Evolutionary conservation across 2,113 vertebrate species (phyloP), one percentile per base, ranked within the genome.

Genomic region (Dicrurus megarhynchus): DNA sequence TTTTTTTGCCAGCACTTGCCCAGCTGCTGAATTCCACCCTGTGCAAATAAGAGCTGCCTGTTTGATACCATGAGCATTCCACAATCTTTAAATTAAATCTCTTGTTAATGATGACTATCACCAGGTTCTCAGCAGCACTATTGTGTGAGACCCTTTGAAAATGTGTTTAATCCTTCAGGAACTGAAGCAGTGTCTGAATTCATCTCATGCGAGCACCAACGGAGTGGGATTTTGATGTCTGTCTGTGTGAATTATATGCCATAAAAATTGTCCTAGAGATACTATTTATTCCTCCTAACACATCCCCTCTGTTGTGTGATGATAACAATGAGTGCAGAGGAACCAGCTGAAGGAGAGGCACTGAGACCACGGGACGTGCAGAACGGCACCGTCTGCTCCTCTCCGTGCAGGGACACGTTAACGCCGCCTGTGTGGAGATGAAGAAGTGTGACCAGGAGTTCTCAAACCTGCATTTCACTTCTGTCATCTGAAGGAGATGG

Each of bases 21-120:
- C 88, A 35, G 89, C 84, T 91, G 69, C 73, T 13, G 13, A 78
- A 60, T 82, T 56, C 73, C 35, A 65, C 33, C 68, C 50, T 7
- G 47, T 27, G 64, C 69, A 68, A 91, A 30, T 27, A 42, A 59
- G 56, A 67, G 84, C 93, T 83, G 76, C 84, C 91, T 44, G 59
- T 64, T 64, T 57, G 57, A 50, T 76, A 42, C 53, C 11, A 6
- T 16, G 81, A 94, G 84, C 74, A 4, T 46, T 35, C 87, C 41
- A 11, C 81, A 73, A 89, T 94, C 95, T 95, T 73, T 73, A 85
- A 95, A 94, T 95, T 94, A 93, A 82, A 94, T 93, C 91, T 89
- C 77, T n/a, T 94, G 92, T 93, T 94, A 96, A 91, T 73, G 87
- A 85, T 85, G 70, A 24, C 70, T 94, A 33, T 94, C 95, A 21